Evolutionary conservation across 2,113 vertebrate genomes (phyloP).

Genomic region (Pogonocichla stellata): DNA sequence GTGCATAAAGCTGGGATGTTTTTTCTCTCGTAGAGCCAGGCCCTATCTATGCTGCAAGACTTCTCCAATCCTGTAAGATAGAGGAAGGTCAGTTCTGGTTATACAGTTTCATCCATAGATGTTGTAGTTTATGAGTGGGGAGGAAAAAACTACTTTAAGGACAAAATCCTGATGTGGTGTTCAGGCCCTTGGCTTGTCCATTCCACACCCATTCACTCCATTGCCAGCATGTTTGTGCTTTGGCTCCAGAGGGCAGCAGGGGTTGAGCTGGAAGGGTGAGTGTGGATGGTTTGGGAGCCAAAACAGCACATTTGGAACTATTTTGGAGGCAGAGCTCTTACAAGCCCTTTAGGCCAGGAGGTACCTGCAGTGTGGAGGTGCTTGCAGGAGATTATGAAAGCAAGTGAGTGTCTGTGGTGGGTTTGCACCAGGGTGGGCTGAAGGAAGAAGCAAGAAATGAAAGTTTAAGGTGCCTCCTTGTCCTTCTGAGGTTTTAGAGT

Average conservation of each 20-base stretch:
- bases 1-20: slow-evolving; percentile 47
- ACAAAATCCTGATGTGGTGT: neutral
- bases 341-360: neutral
- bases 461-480: neutral
- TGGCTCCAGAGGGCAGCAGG: neutral
- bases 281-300: neutral
- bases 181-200: neutral
- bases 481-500: neutral
- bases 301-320: neutral
- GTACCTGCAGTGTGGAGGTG: neutral
- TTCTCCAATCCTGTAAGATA: slow-evolving; percentile 44
- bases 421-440: neutral
- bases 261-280: neutral
- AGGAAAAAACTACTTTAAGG: neutral
- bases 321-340: neutral
- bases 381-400: neutral
- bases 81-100: slow-evolving; percentile 58
- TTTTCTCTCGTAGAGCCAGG: slow-evolving; percentile 63
- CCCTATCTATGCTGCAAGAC: slow-evolving; percentile 60
- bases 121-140: neutral
- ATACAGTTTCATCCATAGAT: neutral
- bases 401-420: neutral
- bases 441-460: neutral
- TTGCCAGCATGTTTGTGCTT: accelerated
- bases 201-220: neutral